Evolutionary conservation across 2,888 invertebrate genomes (phyloP).

Genomic region (Trisateles emortualis): DNA sequence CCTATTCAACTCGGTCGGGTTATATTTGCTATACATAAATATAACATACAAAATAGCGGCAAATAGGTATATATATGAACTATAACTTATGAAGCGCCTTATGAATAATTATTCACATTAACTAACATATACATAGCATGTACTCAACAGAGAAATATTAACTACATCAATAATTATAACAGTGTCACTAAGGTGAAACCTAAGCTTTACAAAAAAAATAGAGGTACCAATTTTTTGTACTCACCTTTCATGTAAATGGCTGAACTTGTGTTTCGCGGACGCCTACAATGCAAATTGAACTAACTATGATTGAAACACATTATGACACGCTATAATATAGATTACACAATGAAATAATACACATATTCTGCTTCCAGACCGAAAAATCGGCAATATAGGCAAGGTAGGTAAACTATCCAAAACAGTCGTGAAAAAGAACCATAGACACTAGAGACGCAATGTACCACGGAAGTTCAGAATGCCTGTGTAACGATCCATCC

Average conservation of each 20-base stretch:
- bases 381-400: conserved; percentile 84
- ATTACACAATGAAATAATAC: conserved; percentile 65
- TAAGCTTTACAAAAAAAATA: conserved; percentile 66
- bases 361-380: conserved; percentile 73
- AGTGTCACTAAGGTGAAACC: conserved; percentile 56
- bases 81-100: conserved; percentile 62
- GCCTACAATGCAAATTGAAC: conserved; percentile 54
- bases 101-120: conserved; percentile 50
- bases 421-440: conserved; percentile 86
- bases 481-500: conserved; percentile 49
- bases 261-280: conserved; percentile 72
- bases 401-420: conserved; percentile 85
- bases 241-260: conserved; percentile 87
- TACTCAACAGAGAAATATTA: conserved; percentile 16
- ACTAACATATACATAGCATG: conserved; percentile 3
- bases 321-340: conserved; percentile 61
- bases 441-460: conserved; percentile 70
- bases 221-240: conserved; percentile 83
- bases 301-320: conserved; percentile 73
- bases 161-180: conserved; percentile 23
- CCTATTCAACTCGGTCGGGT: conserved; percentile 70
- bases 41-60: conserved; percentile 80
- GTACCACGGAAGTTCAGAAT: conserved; percentile 48
- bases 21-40: conserved; percentile 66
- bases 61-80: conserved; percentile 74